Conservation (phyloP, 2,797 vertebrate species). For the Bradypodion pumilum region DNA sequence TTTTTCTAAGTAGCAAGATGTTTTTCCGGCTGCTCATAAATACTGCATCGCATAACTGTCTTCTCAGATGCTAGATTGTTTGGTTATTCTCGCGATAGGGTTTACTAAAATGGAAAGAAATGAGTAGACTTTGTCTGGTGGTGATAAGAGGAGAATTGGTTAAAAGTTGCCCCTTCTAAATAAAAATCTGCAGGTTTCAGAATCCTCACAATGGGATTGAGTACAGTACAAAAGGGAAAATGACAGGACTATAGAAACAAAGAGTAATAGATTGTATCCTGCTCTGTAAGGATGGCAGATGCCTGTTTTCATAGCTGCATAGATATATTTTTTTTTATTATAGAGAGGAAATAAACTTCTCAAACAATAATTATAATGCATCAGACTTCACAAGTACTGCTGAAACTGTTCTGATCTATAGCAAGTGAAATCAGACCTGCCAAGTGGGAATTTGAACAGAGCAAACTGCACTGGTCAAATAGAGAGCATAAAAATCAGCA, state of each 20-base stretch:
- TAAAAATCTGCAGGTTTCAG: not conserved
- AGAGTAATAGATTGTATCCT: not conserved
- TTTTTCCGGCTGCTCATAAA: not conserved
- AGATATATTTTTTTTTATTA: not conserved
- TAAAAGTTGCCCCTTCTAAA: not conserved
- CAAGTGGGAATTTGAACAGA: not conserved
- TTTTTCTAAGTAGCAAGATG: not conserved
- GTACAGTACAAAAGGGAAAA: not conserved
- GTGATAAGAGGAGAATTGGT: not conserved
- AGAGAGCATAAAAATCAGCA: not conserved
- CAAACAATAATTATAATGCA: not conserved
- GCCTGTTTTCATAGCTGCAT: not conserved
- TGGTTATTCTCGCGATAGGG: not conserved
- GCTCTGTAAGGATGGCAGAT: not conserved
- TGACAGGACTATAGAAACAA: not conserved
- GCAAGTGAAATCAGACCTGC: not conserved
- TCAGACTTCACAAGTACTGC: not conserved
- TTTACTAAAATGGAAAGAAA: not conserved
- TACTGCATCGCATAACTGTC: not conserved
- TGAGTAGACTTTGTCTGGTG: not conserved
- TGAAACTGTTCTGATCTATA: not conserved
- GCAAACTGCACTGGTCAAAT: not conserved
- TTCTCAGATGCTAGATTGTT: not conserved
- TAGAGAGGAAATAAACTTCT: not conserved
- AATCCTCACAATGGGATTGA: not conserved